Evolutionary conservation across 2,113 vertebrate genomes (phyloP), one percentile per base, ranked within the genome.

Genomic region (Oreocharis arfaki): DNA sequence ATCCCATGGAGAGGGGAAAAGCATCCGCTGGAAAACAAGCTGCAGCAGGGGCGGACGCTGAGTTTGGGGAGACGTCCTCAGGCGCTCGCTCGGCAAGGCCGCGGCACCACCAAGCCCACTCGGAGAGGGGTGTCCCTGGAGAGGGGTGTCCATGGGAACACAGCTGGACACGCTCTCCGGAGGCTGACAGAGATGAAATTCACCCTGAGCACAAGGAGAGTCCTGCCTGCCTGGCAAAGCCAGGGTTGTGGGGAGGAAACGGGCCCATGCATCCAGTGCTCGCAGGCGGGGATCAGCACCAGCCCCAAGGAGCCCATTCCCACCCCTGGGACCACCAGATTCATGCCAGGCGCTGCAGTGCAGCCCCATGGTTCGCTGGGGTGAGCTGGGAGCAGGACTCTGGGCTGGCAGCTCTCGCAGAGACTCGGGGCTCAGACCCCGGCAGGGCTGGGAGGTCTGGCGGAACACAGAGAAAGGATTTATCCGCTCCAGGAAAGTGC

Each of bases 21-120:
- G 39, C 77, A 14, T 10, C 50, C 55, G 68, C 63, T 63, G 30
- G 4, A 35, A 44, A 28, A 15, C 5, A 6, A 8, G 41, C 22
- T 8, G n/a, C 28, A 24, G 30, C 2, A 0, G 2, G 30, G 81
- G 27, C 0, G 21, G 80, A 37, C 0, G 2, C 33, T 50, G 4
- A 0, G 0, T 9, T 13, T 5, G 56, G 71, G 37, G n/a, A n/a
- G n/a, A 57, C 2, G 9, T 33, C 50, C 30, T 19, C 35, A 1
- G 32, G 42, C 0, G 1, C 63, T 64, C 0, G 1, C 68, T 59
- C 3, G 0, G 65, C 7, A 0, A 60, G 79, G 64, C 50, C 39
- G 1, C 0, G 2, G 63, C 71, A 77, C 46, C 64, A 9, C 61
- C 47, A 7, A 11, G 35, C 37, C 59, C 13, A 0, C n/a, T 7